Base-by-base conservation (phyloP, 2,888 invertebrate species). In the Sicus ferrugineus region DNA sequence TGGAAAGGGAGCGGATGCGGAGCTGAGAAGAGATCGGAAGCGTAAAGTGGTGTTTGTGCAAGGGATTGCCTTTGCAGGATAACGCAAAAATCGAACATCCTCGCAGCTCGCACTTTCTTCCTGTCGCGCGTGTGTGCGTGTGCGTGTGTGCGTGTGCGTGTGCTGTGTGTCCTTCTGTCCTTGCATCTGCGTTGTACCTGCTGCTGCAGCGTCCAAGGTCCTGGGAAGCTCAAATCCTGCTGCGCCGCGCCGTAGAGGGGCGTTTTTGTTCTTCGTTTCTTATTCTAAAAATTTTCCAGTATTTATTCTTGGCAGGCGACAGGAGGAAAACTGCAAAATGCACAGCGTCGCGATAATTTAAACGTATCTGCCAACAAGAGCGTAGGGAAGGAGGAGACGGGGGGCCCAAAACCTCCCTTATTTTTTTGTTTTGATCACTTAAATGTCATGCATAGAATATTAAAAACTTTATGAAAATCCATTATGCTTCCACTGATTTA, bases 291-390 rank as follows among this genome's bases (percentile, higher is more conserved):
- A 52, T 52, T 52, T n/a, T 52, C 9, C 50, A n/a, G 21, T 11
- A 23, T 3, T 52, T 6, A 21, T 23, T 11, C 4, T 21, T 52
- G 21, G 2, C 50, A 5, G 54, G 28, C 28, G 14, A 14, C 23
- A 28, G 54, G 28, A 28, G 28, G 54, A 54, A 54, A 54, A 54
- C 26, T 4, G 28, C 26, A 54, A 54, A 54, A 23, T 54, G 54
- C 54, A 28, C 54, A 52, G 21, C 50, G 50, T 14, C 46, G 19
- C n/a, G 46, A 46, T 46, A 46, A 46, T 46, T n/a, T n/a, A n/a
- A n/a, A n/a, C n/a, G n/a, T n/a, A n/a, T n/a, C n/a, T n/a, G n/a
- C n/a, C n/a, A n/a, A n/a, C n/a, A n/a, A n/a, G n/a, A n/a, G n/a
- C n/a, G n/a, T n/a, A n/a, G n/a, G n/a, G n/a, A n/a, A n/a, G n/a